Percentiles rank a stretch among this genome's conserved stretches.
These are phyloP conservation scores for Liopterus haemorrhoidalis DNA, from an alignment of 2,888 invertebrate genomes.

Conservation along the genomic window DNA sequence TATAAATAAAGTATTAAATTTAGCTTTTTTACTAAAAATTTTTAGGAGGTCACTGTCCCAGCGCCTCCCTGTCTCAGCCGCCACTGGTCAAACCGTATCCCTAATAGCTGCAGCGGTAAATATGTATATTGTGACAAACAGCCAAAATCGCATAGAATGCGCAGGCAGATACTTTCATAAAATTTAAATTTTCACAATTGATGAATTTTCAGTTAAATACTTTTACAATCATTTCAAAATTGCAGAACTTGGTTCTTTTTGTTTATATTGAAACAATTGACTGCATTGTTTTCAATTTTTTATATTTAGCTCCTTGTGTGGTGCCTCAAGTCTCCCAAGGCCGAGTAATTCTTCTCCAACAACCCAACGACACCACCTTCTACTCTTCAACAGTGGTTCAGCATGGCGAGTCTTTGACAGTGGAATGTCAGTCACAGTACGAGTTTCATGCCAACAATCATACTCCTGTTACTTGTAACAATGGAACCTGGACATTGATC, in stretches of 20 bases:
- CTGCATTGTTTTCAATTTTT: slow-evolving; percentile 4
- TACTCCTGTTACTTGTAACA: slow-evolving; percentile 78
- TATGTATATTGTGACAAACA: no score
- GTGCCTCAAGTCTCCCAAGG: slow-evolving; percentile 84
- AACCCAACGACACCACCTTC: slow-evolving; percentile 49
- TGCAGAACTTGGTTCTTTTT: neutral
- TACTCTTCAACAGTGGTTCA: slow-evolving; percentile 54
- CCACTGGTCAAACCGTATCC: no score
- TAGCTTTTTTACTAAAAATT: no score
- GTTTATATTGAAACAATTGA: neutral
- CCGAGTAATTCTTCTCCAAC: slow-evolving; percentile 57
- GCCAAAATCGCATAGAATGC: no score
- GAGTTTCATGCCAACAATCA: slow-evolving; percentile 69
- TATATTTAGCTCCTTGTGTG: slow-evolving; percentile 77
- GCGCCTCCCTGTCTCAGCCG: no score
- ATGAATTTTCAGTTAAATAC: neutral
- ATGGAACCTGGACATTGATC: slow-evolving; percentile 93
- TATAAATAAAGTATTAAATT: no score
- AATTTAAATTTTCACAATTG: no score
- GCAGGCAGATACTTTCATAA: no score
- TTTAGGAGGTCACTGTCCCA: no score
- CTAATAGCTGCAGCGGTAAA: no score
- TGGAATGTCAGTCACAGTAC: slow-evolving; percentile 79
- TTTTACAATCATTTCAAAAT: neutral
- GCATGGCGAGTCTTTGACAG: slow-evolving; percentile 66